Evolutionary conservation across 2,113 vertebrate genomes (phyloP).

Genomic region (Varanus komodoensis): DNA sequence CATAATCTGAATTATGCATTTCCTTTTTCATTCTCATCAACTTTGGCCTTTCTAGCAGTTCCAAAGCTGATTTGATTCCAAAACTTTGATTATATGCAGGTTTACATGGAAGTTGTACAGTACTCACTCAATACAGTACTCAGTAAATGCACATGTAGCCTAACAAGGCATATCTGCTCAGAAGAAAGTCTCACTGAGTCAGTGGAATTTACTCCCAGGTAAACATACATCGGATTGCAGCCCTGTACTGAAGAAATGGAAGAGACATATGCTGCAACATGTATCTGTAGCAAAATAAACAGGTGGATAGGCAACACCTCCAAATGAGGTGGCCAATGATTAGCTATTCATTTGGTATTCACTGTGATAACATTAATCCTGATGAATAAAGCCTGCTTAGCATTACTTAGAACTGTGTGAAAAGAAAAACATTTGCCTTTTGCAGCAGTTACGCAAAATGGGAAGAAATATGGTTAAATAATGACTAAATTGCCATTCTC

Average conservation of each 20-base stretch:
- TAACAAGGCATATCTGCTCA: no score
- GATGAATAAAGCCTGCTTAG: conserved; percentile 49
- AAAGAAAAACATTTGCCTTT: conserved; percentile 35
- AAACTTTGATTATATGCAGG: not conserved
- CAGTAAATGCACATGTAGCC: no score
- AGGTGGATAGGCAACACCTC: conserved; percentile 67
- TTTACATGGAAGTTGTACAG: not conserved
- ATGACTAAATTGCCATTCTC: not conserved
- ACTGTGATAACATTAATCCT: conserved; percentile 45
- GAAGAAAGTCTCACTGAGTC: no score
- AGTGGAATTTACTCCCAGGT: not conserved
- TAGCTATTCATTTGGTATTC: conserved; percentile 68
- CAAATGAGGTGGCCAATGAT: conserved; percentile 54
- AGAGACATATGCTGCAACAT: conserved; percentile 61
- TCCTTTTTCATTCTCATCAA: conserved; percentile 29
- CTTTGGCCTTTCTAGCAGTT: conserved; percentile 45
- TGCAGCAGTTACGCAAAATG: conserved; percentile 34
- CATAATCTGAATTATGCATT: conserved; percentile 6
- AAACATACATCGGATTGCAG: not conserved
- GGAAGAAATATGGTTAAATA: not conserved
- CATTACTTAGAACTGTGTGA: conserved; percentile 46
- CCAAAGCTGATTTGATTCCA: not conserved
- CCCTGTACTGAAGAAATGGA: conserved; percentile 52
- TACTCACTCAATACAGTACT: no score
- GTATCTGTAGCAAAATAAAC: conserved; percentile 65